Base-by-base conservation (phyloP, 2,113 vertebrate species). In the Oncorhynchus gorbuscha region DNA sequence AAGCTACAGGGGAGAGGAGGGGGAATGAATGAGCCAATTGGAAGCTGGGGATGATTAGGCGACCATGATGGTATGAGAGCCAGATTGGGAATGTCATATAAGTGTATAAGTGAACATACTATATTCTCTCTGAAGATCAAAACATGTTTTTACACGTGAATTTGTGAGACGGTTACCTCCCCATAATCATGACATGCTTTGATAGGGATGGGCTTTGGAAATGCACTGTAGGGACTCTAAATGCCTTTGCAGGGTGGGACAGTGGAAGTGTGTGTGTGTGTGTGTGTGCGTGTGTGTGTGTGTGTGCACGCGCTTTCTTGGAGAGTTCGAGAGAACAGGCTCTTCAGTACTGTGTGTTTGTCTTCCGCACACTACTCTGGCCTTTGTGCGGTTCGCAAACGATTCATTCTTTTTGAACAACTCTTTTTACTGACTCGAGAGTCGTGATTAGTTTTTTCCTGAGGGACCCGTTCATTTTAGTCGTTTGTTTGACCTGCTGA, bases 211-310 rank as follows among this genome's bases (percentile, higher is more conserved):
- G 58, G 48, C 75, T 77, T 28, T 32, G 35, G 18, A 73, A 80
- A 85, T 88, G 7, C 86, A 72, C 79, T 84, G 74, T 39, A 6
- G n/a, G 12, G 7, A 66, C 77, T 78, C 24, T 62, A 86, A 82
- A 90, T 91, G 83, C 85, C 84, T 55, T 70, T 69, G 69, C 45
- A 6, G 81, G 83, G 88, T 58, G 87, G 85, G 78, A 80, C 77
- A 39, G 48, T 18, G 45, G 24, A 72, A 0, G 64, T 24, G 45
- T 32, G 64, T 66, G 24, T 30, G 64, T 28, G 32, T 66, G 48
- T 18, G 45, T 28, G 28, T 28, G 3, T 28, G 28, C 3, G 28
- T 28, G 28, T 3, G 28, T 3, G 28, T 28, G 59, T 13, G 62
- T 65, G 22, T 16, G 64, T 66, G 22, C n/a, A n/a, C n/a, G n/a